Conservation (phyloP, 1,140 invertebrate genomes). For the Drosophila sucinea region DNA sequence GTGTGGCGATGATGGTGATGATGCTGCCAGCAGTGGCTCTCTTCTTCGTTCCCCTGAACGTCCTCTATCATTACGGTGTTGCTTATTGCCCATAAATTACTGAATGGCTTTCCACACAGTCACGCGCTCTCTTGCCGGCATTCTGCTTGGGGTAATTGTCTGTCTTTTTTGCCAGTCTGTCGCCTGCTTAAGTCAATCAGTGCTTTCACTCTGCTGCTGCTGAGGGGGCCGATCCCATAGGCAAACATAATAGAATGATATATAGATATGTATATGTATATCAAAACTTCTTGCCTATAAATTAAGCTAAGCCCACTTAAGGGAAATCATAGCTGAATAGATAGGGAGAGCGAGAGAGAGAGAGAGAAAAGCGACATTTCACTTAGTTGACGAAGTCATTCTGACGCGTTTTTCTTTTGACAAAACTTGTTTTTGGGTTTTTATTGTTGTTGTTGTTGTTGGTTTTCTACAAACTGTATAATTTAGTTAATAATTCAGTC, state of each 20-base stretch:
- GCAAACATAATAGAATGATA: slow-evolving; percentile 1
- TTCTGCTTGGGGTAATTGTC: neutral
- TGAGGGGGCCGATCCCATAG: slow-evolving; percentile 14
- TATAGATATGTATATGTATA: neutral
- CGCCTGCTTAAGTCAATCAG: slow-evolving; percentile 45
- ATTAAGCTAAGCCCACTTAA: slow-evolving; percentile 30
- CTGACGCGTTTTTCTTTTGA: slow-evolving; percentile 12
- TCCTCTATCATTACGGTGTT: slow-evolving; percentile 47
- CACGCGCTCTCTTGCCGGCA: slow-evolving; percentile 25
- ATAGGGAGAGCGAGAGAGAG: too few relatives aligned
- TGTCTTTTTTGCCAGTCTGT: neutral
- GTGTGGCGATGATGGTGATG: neutral
- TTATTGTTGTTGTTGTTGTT: slow-evolving; percentile 24
- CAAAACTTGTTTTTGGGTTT: slow-evolving; percentile 29
- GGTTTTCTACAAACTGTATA: slow-evolving; percentile 43
- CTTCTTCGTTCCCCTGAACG: slow-evolving; percentile 1
- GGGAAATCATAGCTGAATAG: neutral
- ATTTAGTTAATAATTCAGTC: slow-evolving; percentile 67
- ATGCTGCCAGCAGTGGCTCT: too few relatives aligned
- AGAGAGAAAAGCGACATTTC: slow-evolving; percentile 18
- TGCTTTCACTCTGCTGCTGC: slow-evolving; percentile 28
- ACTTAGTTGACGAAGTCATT: slow-evolving; percentile 18
- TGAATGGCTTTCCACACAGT: slow-evolving; percentile 27
- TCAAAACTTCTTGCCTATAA: slow-evolving; percentile 39
- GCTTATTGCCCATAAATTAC: slow-evolving; percentile 58